Evolutionary conservation across 2,888 invertebrate species (phyloP).

Genomic region (Carterocephalus palaemon): DNA sequence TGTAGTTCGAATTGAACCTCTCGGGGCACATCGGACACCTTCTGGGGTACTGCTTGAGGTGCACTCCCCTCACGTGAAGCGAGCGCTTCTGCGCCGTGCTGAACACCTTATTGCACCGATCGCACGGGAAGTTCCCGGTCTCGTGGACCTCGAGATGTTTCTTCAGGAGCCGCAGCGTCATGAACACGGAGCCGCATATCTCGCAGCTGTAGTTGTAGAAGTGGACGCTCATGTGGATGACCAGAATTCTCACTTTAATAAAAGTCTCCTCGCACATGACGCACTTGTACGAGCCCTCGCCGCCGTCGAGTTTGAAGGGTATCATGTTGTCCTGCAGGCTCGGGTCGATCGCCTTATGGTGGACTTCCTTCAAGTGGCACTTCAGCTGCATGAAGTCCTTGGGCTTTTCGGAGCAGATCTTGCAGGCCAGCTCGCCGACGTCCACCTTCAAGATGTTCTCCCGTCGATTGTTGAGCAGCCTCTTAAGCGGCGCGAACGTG

Average conservation of each 20-base stretch:
- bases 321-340: constrained; percentile 67
- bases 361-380: constrained; percentile 54
- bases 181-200: constrained; percentile 68
- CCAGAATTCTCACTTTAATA: constrained; percentile 64
- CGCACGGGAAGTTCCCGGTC: constrained; percentile 64
- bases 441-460: constrained; percentile 69
- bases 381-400: constrained; percentile 52
- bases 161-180: constrained; percentile 64
- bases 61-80: constrained; percentile 64
- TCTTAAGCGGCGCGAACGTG: constrained; percentile 55
- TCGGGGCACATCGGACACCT: constrained; percentile 70
- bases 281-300: constrained; percentile 55
- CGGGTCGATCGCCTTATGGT: constrained; percentile 57
- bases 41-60: constrained; percentile 62
- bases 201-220: constrained; percentile 73
- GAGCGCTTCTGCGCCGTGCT: constrained; percentile 63
- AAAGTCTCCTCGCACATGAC: constrained; percentile 62
- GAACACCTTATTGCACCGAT: constrained; percentile 62
- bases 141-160: constrained; percentile 72
- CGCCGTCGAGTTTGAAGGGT: constrained; percentile 58
- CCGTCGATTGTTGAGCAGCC: constrained; percentile 60
- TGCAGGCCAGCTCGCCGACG: constrained; percentile 59
- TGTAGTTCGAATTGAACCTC: constrained; percentile 68
- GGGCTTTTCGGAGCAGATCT: constrained; percentile 49
- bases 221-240: constrained; percentile 72